Evolutionary conservation across 1,140 invertebrate species (phyloP).

Genomic region (Diploscapter pachys): DNA sequence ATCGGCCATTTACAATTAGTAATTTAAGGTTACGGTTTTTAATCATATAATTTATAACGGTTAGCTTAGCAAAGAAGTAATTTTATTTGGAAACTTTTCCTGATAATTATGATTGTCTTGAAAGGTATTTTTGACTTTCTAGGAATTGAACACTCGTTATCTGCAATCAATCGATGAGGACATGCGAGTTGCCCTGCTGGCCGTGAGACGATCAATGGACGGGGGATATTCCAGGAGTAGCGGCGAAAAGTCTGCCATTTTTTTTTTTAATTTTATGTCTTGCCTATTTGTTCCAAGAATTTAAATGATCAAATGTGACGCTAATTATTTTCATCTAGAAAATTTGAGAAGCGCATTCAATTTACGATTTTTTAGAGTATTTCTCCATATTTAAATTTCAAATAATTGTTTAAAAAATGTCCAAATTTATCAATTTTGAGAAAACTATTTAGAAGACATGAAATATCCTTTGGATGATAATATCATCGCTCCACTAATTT

Average conservation of each 20-base stretch:
- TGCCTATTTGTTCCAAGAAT: too few species aligned
- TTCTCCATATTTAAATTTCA: too few species aligned
- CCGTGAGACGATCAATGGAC: slow-evolving; percentile 24
- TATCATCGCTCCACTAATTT: not conserved
- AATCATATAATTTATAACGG: not conserved
- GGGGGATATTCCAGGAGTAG: slow-evolving; percentile 32
- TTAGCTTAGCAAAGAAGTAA: not conserved
- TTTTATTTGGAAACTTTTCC: not conserved
- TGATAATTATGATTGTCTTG: not conserved
- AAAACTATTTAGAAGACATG: too few species aligned
- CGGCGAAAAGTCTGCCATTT: slow-evolving; percentile 10
- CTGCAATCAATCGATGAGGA: slow-evolving; percentile 34
- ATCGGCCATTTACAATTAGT: too few species aligned
- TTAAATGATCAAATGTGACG: not conserved
- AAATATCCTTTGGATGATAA: too few species aligned
- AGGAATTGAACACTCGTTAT: slow-evolving; percentile 35
- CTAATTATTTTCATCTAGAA: not conserved
- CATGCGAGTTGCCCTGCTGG: slow-evolving; percentile 27
- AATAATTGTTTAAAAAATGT: not conserved
- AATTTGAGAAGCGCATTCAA: not conserved
- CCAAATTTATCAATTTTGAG: too few species aligned
- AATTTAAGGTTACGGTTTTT: too few species aligned
- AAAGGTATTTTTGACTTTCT: slow-evolving; percentile 7
- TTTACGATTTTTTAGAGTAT: not conserved
- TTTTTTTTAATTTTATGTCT: not conserved